Conservation (phyloP, 2,113 vertebrate genomes). For the Gasterosteus nipponicus region DNA sequence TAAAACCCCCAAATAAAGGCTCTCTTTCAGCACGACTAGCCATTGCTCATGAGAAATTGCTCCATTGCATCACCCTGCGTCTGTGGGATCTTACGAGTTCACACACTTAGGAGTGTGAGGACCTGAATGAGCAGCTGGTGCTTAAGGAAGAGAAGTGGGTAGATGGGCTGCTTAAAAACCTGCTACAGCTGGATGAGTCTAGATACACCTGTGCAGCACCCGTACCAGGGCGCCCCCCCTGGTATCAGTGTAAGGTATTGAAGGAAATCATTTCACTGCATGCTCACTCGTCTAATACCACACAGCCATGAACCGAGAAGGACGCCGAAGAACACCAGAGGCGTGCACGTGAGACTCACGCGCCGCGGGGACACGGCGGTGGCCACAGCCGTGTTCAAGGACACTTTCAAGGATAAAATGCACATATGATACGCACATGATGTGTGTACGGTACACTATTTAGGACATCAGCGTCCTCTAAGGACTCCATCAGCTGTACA, state of each 20-base stretch:
- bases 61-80: slow-evolving; percentile 1
- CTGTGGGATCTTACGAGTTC: slow-evolving; percentile 14
- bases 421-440: neutral
- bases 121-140: neutral
- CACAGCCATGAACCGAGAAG: neutral
- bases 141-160: neutral
- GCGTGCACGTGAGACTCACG: neutral
- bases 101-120: neutral
- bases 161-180: neutral
- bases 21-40: neutral
- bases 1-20: neutral
- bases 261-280: neutral
- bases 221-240: neutral
- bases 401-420: neutral
- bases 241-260: slow-evolving; percentile 10
- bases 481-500: neutral
- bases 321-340: neutral
- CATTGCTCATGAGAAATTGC: slow-evolving; percentile 8
- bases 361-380: neutral
- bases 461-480: neutral
- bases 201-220: neutral
- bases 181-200: neutral
- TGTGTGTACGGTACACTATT: neutral
- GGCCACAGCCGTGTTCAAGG: neutral
- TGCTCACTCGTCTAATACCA: neutral